Evolutionary conservation across 2,797 vertebrate genomes (phyloP).

Genomic region (Pseudomugil tenellus): DNA sequence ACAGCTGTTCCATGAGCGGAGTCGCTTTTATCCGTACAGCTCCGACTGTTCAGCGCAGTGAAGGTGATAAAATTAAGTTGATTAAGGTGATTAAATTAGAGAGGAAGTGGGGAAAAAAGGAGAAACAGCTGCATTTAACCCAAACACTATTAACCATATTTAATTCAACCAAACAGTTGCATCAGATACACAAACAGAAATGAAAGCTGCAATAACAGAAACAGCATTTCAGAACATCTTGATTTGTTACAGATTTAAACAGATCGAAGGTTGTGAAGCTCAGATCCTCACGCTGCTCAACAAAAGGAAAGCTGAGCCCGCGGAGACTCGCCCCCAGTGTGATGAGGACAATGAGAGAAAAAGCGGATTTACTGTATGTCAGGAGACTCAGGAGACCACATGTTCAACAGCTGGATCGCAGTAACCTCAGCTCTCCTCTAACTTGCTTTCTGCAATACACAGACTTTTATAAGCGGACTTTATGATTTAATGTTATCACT

Average conservation of each 20-base stretch:
- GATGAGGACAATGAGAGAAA: constrained; percentile 67
- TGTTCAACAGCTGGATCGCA: constrained; percentile 67
- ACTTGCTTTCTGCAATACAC: too few relatives aligned
- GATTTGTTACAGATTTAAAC: constrained; percentile 28
- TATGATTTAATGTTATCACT: constrained; percentile 11
- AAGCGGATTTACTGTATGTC: constrained; percentile 46
- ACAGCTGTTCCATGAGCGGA: neutral
- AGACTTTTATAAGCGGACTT: constrained; percentile 17
- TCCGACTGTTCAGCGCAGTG: too few relatives aligned
- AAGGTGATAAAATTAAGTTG: too few relatives aligned
- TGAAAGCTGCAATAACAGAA: constrained; percentile 41
- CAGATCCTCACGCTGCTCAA: constrained; percentile 37
- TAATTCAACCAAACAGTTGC: constrained; percentile 25
- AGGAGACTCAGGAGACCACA: constrained; percentile 46
- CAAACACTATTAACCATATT: constrained; percentile 21
- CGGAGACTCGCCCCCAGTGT: constrained; percentile 22
- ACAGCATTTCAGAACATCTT: constrained; percentile 10
- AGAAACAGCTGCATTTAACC: constrained; percentile 40
- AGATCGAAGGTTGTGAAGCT: constrained; percentile 40
- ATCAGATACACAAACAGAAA: constrained; percentile 32
- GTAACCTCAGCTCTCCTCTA: constrained; percentile 9
- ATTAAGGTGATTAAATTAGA: too few relatives aligned
- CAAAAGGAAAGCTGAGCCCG: constrained; percentile 54
- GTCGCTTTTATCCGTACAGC: neutral
- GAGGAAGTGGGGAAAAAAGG: constrained; percentile 10